Conservation (phyloP, 2,888 invertebrate species). For the Tupiocoris notatus region DNA sequence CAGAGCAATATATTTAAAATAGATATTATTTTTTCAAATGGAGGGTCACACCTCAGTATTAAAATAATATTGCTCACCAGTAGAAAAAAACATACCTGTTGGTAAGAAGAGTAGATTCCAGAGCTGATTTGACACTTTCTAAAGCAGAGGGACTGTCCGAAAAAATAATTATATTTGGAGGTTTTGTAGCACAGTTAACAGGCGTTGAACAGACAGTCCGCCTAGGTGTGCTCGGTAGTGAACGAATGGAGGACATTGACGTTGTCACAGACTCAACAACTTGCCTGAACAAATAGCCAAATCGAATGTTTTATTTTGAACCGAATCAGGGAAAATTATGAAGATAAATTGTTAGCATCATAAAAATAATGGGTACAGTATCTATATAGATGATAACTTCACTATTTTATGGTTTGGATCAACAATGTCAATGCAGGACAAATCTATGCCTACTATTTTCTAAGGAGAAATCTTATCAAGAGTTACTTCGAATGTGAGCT, state of each 20-base stretch:
- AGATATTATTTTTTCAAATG: not conserved
- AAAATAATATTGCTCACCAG: too few relatives aligned
- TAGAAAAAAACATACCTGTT: too few relatives aligned
- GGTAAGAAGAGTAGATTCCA: constrained; percentile 67
- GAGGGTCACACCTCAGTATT: too few relatives aligned
- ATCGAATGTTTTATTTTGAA: not conserved
- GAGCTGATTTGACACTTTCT: constrained; percentile 70
- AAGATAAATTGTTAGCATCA: too few relatives aligned
- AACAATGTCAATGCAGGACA: too few relatives aligned
- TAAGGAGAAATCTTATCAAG: too few relatives aligned
- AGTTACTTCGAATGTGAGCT: too few relatives aligned
- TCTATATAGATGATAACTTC: too few relatives aligned
- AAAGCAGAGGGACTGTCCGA: constrained; percentile 73
- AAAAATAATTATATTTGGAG: constrained; percentile 78
- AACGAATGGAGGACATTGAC: constrained; percentile 45
- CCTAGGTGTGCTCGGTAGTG: constrained; percentile 44
- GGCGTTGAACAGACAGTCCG: constrained; percentile 41
- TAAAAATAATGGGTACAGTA: too few relatives aligned
- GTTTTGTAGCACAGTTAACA: constrained; percentile 56
- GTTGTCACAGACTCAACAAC: constrained; percentile 44
- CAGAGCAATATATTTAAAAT: not conserved
- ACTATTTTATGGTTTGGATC: too few relatives aligned
- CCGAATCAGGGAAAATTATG: too few relatives aligned
- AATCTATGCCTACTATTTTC: too few relatives aligned
- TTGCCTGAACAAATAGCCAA: constrained; percentile 27